Evolutionary conservation across 2,113 vertebrate genomes (phyloP).

Genomic region (Cyphomyrus discorhynchus): DNA sequence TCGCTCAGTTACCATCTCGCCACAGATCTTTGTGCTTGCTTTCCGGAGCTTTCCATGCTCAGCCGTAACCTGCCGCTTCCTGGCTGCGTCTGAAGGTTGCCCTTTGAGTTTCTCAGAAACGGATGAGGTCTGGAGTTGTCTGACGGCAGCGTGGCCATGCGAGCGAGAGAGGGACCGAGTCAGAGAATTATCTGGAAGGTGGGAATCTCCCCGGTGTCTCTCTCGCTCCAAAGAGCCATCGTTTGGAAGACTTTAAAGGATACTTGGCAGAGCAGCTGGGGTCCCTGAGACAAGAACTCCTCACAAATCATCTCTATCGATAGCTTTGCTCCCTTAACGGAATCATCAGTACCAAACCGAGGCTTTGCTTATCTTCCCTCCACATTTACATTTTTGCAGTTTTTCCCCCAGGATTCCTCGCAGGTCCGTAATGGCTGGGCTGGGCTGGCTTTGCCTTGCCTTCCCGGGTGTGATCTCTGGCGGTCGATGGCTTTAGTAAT

Average conservation of each 20-base stretch:
- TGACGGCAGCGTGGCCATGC: not conserved
- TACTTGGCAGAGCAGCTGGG: not conserved
- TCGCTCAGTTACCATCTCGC: not conserved
- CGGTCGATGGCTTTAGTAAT: not conserved
- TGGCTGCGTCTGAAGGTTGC: not conserved
- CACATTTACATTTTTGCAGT: not conserved
- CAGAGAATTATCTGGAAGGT: not conserved
- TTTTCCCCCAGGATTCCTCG: not conserved
- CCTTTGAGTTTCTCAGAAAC: not conserved
- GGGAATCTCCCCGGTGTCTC: not conserved
- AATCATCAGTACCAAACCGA: not conserved
- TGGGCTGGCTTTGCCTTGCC: not conserved
- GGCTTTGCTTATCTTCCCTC: not conserved
- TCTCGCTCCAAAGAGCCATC: slow-evolving; percentile 13
- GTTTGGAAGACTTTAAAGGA: slow-evolving; percentile 20
- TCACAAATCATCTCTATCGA: not conserved
- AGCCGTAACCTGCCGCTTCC: not conserved
- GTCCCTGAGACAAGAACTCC: not conserved
- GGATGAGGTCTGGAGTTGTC: not conserved
- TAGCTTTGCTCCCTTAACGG: not conserved
- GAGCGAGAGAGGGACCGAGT: not conserved
- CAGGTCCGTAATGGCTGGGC: not conserved
- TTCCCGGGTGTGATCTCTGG: not conserved
- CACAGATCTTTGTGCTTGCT: not conserved
- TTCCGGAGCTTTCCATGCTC: not conserved